phyloP scores from a whole-genome alignment of 2,888 invertebrate genomes.

The Philereme vetulata region DNA sequence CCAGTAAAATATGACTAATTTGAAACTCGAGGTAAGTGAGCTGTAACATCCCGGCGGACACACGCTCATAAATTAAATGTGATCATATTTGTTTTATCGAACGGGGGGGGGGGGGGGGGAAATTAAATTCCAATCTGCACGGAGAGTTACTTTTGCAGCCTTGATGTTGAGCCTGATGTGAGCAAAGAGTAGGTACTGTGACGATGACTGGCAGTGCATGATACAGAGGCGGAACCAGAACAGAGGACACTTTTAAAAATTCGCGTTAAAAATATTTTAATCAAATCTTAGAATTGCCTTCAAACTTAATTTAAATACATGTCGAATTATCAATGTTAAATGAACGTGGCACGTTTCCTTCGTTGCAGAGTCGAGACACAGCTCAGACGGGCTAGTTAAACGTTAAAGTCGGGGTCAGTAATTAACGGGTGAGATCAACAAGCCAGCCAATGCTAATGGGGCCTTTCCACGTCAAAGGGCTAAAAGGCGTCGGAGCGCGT shows the following conservation, averaged over 20 bases:
- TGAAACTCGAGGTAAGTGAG: constrained; percentile 50
- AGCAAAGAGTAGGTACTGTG: constrained; percentile 39
- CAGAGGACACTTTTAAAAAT: no score
- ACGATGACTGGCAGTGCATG: no score
- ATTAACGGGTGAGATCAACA: constrained; percentile 80
- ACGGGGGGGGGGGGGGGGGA: constrained; percentile 71
- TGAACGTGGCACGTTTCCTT: constrained; percentile 55
- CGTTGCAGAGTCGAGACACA: constrained; percentile 33
- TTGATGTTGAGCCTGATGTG: constrained; percentile 53
- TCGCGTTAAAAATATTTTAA: no score
- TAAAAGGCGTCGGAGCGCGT: constrained; percentile 78
- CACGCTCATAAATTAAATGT: constrained; percentile 77
- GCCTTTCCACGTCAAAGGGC: constrained; percentile 80
- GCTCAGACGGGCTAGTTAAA: constrained; percentile 51
- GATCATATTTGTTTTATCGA: constrained; percentile 77
- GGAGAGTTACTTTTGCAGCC: constrained; percentile 71
- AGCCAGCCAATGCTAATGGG: constrained; percentile 80
- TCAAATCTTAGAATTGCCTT: no score
- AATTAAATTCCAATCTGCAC: constrained; percentile 75
- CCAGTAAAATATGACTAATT: constrained; percentile 64
- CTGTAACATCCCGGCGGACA: constrained; percentile 57
- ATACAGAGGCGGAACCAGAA: no score
- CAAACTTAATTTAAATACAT: constrained; percentile 69
- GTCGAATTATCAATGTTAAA: constrained; percentile 63
- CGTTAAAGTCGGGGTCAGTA: constrained; percentile 72